Evolutionary conservation across 2,797 vertebrate genomes (phyloP).

Genomic region (Premnoplex brunnescens): DNA sequence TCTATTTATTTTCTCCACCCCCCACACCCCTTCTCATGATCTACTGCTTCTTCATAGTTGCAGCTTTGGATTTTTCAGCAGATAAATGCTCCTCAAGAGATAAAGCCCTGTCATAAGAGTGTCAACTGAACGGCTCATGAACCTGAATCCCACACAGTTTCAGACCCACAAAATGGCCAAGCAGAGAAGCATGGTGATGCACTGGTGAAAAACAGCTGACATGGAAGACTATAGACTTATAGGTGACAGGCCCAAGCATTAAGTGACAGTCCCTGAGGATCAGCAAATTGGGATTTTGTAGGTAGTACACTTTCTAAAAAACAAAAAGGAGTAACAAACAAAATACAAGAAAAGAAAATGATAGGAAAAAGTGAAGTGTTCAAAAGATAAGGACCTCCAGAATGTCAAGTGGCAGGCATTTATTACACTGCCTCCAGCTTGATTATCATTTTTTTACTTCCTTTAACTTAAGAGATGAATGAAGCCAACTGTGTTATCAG

Average conservation of each 20-base stretch:
- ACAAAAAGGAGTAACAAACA: not conserved
- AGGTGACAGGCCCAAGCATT: not conserved
- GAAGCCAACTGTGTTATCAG: not conserved
- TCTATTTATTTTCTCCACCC: not conserved
- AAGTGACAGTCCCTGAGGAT: not conserved
- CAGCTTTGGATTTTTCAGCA: not conserved
- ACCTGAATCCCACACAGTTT: not conserved
- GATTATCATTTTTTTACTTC: not conserved
- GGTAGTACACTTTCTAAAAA: not conserved
- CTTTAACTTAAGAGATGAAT: not conserved
- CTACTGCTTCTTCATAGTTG: not conserved
- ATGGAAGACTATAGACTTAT: not conserved
- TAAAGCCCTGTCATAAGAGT: not conserved
- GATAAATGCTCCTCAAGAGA: not conserved
- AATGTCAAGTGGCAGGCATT: not conserved
- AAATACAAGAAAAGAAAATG: not conserved
- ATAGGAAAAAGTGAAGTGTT: not conserved
- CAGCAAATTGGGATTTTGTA: not conserved
- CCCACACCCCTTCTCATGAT: not conserved
- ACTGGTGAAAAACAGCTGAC: not conserved
- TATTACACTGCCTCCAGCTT: not conserved
- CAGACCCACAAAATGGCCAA: not conserved
- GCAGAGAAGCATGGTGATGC: not conserved
- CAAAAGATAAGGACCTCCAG: not conserved
- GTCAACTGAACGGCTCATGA: not conserved